Evolutionary conservation across 2,888 invertebrate species (phyloP), one percentile per base, ranked within the genome.

Genomic region (Apotomis capreana): DNA sequence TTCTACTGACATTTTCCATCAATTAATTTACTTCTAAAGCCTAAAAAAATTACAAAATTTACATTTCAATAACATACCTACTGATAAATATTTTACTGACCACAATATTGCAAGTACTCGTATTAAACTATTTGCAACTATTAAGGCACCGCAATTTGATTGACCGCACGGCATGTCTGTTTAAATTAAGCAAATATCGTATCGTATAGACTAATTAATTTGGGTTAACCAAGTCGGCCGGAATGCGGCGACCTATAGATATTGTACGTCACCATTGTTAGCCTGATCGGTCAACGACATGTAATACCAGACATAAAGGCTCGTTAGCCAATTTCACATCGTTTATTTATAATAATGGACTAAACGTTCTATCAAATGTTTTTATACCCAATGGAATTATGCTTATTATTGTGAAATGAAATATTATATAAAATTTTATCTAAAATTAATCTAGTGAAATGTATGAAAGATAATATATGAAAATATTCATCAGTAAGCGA

Each of bases 181-280:
- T 54, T 3, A 62, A 54, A 64, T 68, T 61, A 60, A 44, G 13
- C 54, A 44, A 46, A 68, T 68, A 61, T 26, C 26, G 26, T 26
- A 26, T 61, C 61, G 60, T 37, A 54, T 61, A 61, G 52, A 40
- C 68, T 61, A 69, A 69, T 61, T 68, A 68, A 68, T 68, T 54
- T 12, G 36, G 46, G 68, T 54, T 55, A 55, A 44, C 8, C 46
- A 44, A 26, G 40, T 12, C 5, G 10, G 3, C 54, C 46, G 68
- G 36, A 55, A 61, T 61, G 26, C 15, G 15, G 15, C 13, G 12
- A 26, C 13, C 59, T 59, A 59, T 9, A 13, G 40, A 8, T n/a
- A 44, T 59, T 58, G 13, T 37, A 40, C 37, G 8, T 10, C 49
- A 8, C 49, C 9, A 49, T 49, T 49, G 49, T 3, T 49, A 49